phyloP scores from a whole-genome alignment of 2,888 invertebrate genomes.

The Folsomia candida region DNA sequence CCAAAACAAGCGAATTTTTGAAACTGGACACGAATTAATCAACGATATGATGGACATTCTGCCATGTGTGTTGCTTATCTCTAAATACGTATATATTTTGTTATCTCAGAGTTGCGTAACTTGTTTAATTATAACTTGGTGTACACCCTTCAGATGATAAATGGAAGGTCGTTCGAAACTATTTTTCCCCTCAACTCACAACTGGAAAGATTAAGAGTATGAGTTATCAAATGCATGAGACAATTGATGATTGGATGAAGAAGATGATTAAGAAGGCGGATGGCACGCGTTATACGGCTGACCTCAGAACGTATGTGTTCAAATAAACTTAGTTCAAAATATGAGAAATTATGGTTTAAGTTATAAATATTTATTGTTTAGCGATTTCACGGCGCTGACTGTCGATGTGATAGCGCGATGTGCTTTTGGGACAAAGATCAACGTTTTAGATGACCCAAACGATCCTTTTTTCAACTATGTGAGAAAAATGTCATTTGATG shows the following conservation, averaged over 20 bases:
- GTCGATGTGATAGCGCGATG: conserved; percentile 36
- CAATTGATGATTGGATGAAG: conserved; percentile 21
- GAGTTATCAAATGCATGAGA: conserved; percentile 35
- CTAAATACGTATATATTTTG: neutral
- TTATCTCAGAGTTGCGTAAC: neutral
- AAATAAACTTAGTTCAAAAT: neutral
- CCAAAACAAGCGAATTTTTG: conserved; percentile 29
- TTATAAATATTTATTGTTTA: conserved; percentile 5
- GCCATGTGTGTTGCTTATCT: conserved; percentile 24
- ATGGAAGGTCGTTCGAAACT: conserved; percentile 37
- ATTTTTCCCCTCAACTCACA: conserved; percentile 29
- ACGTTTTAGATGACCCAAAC: conserved; percentile 33
- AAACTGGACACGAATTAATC: conserved; percentile 29
- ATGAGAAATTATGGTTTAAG: neutral
- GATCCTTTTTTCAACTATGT: conserved; percentile 26
- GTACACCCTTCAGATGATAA: conserved; percentile 24
- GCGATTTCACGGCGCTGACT: conserved; percentile 32
- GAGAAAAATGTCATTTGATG: conserved; percentile 3
- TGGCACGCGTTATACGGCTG: no score
- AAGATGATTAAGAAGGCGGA: neutral
- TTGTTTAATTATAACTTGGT: neutral
- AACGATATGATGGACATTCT: conserved; percentile 41
- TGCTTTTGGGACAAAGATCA: conserved; percentile 37
- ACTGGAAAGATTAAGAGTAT: conserved; percentile 38
- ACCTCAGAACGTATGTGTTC: neutral